These are phyloP conservation scores for Lysandra bellargus DNA, from an alignment of 2,888 invertebrate genomes.

Conservation along the genomic window DNA sequence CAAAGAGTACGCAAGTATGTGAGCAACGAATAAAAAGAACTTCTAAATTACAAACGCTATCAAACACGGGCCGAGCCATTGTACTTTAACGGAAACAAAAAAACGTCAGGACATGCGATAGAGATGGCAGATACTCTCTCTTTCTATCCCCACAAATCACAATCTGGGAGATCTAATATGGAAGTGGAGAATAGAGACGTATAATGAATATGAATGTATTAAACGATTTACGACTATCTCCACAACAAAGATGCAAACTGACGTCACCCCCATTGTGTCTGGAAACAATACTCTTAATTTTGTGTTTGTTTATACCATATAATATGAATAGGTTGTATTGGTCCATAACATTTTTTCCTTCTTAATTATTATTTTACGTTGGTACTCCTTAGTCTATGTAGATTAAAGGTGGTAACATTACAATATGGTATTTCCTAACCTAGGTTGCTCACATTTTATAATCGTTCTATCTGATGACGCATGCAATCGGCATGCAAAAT, in stretches of 20 bases:
- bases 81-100: conserved; percentile 13
- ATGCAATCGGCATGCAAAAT: not conserved
- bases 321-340: no score
- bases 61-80: conserved; percentile 3
- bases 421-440: no score
- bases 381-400: no score
- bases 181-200: not conserved
- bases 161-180: conserved; percentile 1
- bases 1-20: not conserved
- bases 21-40: conserved; percentile 1
- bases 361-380: no score
- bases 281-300: conserved; percentile 14
- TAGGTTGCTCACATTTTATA: not conserved
- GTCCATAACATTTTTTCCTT: no score
- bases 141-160: conserved; percentile 1
- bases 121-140: not conserved
- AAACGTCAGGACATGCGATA: not conserved
- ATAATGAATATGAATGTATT: conserved; percentile 12
- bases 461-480: not conserved
- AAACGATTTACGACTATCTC: conserved; percentile 6
- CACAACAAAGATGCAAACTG: conserved; percentile 17
- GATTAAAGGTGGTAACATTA: no score
- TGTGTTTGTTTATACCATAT: not conserved
- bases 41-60: conserved; percentile 4
- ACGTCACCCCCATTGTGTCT: not conserved